Evolutionary conservation across 2,797 vertebrate genomes (phyloP).

Genomic region (Balearica regulorum): DNA sequence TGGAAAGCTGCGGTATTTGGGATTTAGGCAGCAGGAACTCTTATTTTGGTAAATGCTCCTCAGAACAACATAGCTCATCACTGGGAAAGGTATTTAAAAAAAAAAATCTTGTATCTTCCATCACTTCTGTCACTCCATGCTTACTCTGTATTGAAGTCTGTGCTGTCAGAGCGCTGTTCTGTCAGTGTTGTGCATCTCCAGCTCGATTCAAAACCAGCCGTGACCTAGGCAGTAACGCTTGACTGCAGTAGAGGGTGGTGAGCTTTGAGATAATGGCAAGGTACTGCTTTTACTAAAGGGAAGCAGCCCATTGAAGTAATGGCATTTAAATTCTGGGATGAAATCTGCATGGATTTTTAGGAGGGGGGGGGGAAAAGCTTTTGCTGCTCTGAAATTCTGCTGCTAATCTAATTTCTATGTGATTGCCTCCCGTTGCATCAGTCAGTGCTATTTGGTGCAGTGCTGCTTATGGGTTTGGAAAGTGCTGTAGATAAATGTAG

Average conservation of each 20-base stretch:
- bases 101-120: neutral
- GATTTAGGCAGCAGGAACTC: neutral
- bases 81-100: neutral
- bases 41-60: neutral
- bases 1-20: neutral
- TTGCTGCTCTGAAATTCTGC: neutral
- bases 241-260: accelerated
- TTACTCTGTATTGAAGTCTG: accelerated
- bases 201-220: neutral
- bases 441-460: constrained; percentile 17
- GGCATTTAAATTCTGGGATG: neutral
- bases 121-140: accelerated
- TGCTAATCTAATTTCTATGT: neutral
- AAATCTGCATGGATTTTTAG: neutral
- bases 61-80: neutral
- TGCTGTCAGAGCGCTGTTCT: neutral
- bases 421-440: neutral
- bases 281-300: neutral
- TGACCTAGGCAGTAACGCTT: accelerated
- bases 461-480: neutral
- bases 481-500: neutral
- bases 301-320: neutral
- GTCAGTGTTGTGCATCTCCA: neutral
- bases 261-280: neutral
- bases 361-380: neutral